phyloP scores from a whole-genome alignment of 2,113 vertebrate species.

The Oncorhynchus tshawytscha region DNA sequence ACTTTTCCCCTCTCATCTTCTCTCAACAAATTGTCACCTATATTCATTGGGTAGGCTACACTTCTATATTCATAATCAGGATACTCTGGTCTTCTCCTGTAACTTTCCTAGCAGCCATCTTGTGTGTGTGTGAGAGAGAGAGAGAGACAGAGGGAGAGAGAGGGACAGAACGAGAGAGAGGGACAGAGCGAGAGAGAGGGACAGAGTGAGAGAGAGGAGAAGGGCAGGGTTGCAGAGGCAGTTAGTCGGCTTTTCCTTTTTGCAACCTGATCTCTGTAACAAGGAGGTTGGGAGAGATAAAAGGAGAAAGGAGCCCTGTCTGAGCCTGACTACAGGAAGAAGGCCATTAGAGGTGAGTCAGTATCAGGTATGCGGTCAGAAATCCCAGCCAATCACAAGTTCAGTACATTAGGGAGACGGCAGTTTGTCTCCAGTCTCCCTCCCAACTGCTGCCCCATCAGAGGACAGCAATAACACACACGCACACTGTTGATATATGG shows the following conservation, averaged over 20 bases:
- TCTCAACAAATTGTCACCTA: no score
- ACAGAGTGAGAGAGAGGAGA: constrained; percentile 12
- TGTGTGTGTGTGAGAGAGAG: no score
- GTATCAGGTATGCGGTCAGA: constrained; percentile 63
- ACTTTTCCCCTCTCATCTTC: no score
- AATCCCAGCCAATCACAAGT: constrained; percentile 57
- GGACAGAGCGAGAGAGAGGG: neutral
- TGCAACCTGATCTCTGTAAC: constrained; percentile 68
- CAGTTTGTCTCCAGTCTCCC: constrained; percentile 44
- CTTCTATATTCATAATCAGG: no score
- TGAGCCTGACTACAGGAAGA: constrained; percentile 62
- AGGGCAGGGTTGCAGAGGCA: constrained; percentile 23
- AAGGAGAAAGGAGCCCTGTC: constrained; percentile 68
- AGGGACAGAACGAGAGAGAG: neutral
- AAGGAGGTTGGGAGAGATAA: constrained; percentile 63
- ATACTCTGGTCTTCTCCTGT: no score
- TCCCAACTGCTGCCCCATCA: constrained; percentile 5
- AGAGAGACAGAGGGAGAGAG: no score
- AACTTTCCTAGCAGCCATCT: no score
- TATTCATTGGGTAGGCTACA: no score
- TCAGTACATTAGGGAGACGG: constrained; percentile 48
- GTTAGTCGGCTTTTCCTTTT: constrained; percentile 52
- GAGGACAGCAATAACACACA: no score
- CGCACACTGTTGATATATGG: no score
- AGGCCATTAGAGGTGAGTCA: constrained; percentile 65